Percentiles rank a stretch among this genome's conserved stretches.
These are phyloP conservation scores for Kuschelorhynchus macadamiae DNA, from an alignment of 2,888 invertebrate species.

Conservation along the genomic window DNA sequence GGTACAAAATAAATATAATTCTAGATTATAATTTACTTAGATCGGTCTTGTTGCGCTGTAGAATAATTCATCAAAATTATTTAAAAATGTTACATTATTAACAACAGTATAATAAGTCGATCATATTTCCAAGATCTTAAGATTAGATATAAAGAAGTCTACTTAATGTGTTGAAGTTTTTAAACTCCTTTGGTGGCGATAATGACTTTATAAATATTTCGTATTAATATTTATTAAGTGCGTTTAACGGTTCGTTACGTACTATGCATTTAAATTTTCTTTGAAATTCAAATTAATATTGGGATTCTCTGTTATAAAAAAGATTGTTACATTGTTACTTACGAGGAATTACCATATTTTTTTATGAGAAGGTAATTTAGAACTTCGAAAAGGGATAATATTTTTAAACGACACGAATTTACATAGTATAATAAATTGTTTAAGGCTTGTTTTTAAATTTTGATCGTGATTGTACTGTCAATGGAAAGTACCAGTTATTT, in stretches of 20 bases:
- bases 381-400: no score
- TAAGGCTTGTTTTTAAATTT: no score
- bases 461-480: no score
- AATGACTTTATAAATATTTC: conserved; percentile 40
- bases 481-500: no score
- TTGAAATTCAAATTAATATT: conserved; percentile 36
- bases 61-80: no score
- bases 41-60: no score
- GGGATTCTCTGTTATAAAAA: conserved; percentile 21
- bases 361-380: conserved; percentile 15
- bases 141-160: conserved; percentile 12
- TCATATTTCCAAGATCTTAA: conserved; percentile 1
- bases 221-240: conserved; percentile 41
- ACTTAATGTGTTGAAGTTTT: conserved; percentile 22
- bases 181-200: conserved; percentile 20
- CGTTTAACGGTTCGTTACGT: conserved; percentile 42
- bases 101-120: background rate
- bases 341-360: conserved; percentile 8
- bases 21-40: no score
- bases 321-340: conserved; percentile 18
- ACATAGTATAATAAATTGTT: conserved; percentile 4
- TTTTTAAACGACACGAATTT: background rate
- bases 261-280: conserved; percentile 24
- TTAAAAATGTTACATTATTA: background rate
- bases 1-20: no score